These are phyloP conservation scores for Larimichthys polyactis DNA, from an alignment of 2,113 vertebrate species.

Conservation along the genomic window DNA sequence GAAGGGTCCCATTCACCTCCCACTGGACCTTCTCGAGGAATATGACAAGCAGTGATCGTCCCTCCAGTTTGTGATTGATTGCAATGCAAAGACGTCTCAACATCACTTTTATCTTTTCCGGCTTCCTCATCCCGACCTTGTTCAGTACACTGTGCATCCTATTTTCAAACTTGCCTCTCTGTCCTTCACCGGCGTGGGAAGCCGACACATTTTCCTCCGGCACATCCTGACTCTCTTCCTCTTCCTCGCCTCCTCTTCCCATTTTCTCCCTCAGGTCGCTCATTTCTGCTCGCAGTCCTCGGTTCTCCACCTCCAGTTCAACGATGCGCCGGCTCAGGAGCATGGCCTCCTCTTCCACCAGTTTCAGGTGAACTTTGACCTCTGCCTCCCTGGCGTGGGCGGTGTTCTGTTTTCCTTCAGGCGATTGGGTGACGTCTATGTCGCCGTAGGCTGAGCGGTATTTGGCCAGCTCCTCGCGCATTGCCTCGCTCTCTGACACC, in stretches of 20 bases:
- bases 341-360: constrained; percentile 98
- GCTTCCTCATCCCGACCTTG: constrained; percentile 83
- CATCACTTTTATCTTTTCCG: constrained; percentile 46
- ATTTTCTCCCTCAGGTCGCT: constrained; percentile 88
- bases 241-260: constrained; percentile 74
- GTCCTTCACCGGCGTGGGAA: constrained; percentile 5
- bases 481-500: constrained; percentile 91
- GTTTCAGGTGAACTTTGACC: constrained; percentile 93
- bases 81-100: constrained; percentile 83
- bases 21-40: constrained; percentile 81
- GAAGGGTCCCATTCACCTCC: constrained; percentile 75
- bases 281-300: constrained; percentile 94
- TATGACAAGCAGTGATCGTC: constrained; percentile 42
- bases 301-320: constrained; percentile 97
- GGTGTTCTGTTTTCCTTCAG: constrained; percentile 82
- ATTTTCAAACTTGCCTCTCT: constrained; percentile 33
- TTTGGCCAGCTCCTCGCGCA: constrained; percentile 92
- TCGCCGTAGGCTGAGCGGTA: constrained; percentile 92
- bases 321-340: constrained; percentile 95
- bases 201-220: constrained; percentile 34
- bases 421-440: constrained; percentile 83
- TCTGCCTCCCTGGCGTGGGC: constrained; percentile 90
- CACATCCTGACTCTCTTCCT: constrained; percentile 65
- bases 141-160: constrained; percentile 82
- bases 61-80: constrained; percentile 80